Conservation (phyloP, 2,797 vertebrate genomes). For the Anisognathus igniventris region DNA sequence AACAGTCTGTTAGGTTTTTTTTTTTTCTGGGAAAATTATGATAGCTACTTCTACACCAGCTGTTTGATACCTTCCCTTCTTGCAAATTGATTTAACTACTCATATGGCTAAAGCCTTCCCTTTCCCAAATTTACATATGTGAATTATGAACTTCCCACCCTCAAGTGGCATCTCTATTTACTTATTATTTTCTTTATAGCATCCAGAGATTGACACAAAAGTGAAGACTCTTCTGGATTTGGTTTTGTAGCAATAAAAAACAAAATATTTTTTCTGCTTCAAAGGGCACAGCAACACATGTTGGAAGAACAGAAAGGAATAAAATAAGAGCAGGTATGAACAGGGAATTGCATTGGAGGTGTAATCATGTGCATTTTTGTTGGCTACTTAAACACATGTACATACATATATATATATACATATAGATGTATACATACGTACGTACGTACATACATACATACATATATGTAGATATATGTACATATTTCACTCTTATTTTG, state of each 20-base stretch:
- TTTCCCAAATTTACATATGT: background rate
- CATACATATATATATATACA: too few relatives aligned
- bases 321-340: background rate
- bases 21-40: background rate
- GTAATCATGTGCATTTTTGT: background rate
- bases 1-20: background rate
- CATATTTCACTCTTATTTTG: background rate
- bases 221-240: background rate
- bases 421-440: fast-evolving
- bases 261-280: background rate
- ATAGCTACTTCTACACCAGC: background rate
- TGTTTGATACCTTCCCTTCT: background rate
- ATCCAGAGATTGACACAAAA: background rate
- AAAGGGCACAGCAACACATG: background rate
- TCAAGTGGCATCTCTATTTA: background rate
- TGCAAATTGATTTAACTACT: background rate
- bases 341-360: background rate
- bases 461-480: too few relatives aligned
- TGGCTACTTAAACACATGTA: background rate
- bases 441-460: too few relatives aligned
- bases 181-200: background rate
- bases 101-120: background rate
- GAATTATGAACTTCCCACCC: background rate
- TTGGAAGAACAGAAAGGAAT: background rate
- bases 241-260: background rate